Conservation (phyloP, 2,888 invertebrate genomes). For the Cantharis lateralis region DNA sequence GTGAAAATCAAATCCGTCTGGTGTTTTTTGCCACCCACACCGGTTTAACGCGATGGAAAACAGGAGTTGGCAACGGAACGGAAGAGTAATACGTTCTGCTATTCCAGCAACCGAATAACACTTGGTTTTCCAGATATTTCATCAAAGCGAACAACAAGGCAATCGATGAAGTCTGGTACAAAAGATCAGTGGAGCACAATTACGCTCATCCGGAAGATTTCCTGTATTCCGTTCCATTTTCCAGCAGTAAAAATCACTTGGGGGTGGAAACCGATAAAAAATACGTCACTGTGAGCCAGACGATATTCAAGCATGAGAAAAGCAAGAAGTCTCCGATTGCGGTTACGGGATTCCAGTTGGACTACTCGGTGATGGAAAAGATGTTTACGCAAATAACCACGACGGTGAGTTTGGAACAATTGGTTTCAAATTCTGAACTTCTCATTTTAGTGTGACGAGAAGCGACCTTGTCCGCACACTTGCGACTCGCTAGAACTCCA, state of each 20-base stretch:
- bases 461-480: constrained; percentile 52
- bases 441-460: constrained; percentile 4
- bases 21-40: constrained; percentile 89
- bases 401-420: constrained; percentile 58
- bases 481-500: constrained; percentile 70
- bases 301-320: constrained; percentile 69
- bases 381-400: constrained; percentile 81
- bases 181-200: constrained; percentile 84
- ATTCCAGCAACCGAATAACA: background rate
- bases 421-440: background rate
- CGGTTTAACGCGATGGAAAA: constrained; percentile 84
- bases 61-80: constrained; percentile 6
- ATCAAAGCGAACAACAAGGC: constrained; percentile 73
- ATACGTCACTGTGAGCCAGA: constrained; percentile 80
- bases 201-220: constrained; percentile 74
- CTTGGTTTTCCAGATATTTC: constrained; percentile 62
- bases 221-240: constrained; percentile 78
- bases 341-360: constrained; percentile 80
- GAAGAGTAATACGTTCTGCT: background rate
- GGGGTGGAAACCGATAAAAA: background rate
- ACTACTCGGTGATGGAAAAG: constrained; percentile 74
- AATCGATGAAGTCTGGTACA: constrained; percentile 89
- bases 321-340: constrained; percentile 68
- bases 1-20: constrained; percentile 76
- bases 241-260: constrained; percentile 41